Percentiles rank a stretch among this genome's conserved stretches.
phyloP scores from a whole-genome alignment of 2,113 vertebrate species.

The Callionymus lyra region DNA sequence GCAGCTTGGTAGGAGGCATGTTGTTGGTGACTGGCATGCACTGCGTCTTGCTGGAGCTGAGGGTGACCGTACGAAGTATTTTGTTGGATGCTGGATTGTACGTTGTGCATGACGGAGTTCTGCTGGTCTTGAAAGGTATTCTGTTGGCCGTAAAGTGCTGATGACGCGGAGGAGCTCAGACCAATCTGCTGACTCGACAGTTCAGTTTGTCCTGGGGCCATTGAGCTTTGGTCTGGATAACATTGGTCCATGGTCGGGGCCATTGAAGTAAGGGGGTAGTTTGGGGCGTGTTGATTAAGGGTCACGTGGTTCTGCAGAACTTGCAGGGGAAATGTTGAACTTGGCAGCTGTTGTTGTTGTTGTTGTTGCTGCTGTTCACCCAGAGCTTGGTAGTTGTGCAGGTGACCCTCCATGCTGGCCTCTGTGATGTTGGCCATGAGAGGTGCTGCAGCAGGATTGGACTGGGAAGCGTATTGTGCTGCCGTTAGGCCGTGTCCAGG shows the following conservation, averaged over 20 bases:
- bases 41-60: slow-evolving; percentile 29
- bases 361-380: slow-evolving; percentile 39
- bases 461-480: slow-evolving; percentile 25
- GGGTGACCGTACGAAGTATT: slow-evolving; percentile 27
- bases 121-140: slow-evolving; percentile 38
- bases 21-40: slow-evolving; percentile 19
- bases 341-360: too few relatives aligned
- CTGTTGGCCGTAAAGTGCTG: slow-evolving; percentile 47
- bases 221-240: slow-evolving; percentile 27
- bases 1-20: slow-evolving; percentile 3
- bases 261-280: slow-evolving; percentile 22
- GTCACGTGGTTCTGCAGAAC: slow-evolving; percentile 19
- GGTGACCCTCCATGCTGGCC: slow-evolving; percentile 48
- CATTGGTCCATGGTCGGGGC: slow-evolving; percentile 16
- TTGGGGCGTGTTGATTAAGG: background rate
- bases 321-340: too few relatives aligned
- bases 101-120: slow-evolving; percentile 23
- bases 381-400: slow-evolving; percentile 23
- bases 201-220: slow-evolving; percentile 26
- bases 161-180: slow-evolving; percentile 28
- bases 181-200: slow-evolving; percentile 35
- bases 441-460: slow-evolving; percentile 15
- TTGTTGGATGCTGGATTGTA: slow-evolving; percentile 28
- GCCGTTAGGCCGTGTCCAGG: slow-evolving; percentile 41
- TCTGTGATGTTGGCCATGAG: slow-evolving; percentile 41